phyloP scores from a whole-genome alignment of 2,797 vertebrate species.

The Sorex maritimensis region DNA sequence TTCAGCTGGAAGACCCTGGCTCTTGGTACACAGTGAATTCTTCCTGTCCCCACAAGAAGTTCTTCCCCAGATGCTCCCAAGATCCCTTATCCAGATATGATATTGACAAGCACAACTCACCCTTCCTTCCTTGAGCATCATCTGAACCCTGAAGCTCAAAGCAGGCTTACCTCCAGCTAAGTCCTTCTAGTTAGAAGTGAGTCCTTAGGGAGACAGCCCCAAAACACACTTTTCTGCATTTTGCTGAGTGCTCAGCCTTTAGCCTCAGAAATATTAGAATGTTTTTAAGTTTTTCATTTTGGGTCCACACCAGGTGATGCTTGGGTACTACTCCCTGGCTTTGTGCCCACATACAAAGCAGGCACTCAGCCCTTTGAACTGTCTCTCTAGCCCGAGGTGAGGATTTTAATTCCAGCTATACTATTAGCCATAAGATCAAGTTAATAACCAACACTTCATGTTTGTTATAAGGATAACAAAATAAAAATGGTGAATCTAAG shows the following conservation, averaged over 20 bases:
- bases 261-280: not conserved
- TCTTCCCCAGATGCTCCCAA: not conserved
- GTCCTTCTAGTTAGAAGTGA: not conserved
- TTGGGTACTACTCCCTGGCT: no score
- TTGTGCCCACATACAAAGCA: not conserved
- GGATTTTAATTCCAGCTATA: slow-evolving; percentile 27
- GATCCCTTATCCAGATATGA: not conserved
- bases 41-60: not conserved
- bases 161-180: not conserved
- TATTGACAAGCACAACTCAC: not conserved
- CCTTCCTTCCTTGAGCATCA: not conserved
- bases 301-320: no score
- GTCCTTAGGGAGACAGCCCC: not conserved
- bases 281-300: not conserved
- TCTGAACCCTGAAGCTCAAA: not conserved
- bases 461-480: slow-evolving; percentile 56
- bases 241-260: not conserved
- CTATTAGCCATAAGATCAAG: slow-evolving; percentile 52
- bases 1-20: not conserved
- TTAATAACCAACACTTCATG: slow-evolving; percentile 19
- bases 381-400: not conserved
- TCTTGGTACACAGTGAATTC: not conserved
- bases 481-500: slow-evolving; percentile 48
- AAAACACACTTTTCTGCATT: no score
- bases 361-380: not conserved